Base-by-base conservation (phyloP, 2,797 vertebrate species). In the Betta splendens region DNA sequence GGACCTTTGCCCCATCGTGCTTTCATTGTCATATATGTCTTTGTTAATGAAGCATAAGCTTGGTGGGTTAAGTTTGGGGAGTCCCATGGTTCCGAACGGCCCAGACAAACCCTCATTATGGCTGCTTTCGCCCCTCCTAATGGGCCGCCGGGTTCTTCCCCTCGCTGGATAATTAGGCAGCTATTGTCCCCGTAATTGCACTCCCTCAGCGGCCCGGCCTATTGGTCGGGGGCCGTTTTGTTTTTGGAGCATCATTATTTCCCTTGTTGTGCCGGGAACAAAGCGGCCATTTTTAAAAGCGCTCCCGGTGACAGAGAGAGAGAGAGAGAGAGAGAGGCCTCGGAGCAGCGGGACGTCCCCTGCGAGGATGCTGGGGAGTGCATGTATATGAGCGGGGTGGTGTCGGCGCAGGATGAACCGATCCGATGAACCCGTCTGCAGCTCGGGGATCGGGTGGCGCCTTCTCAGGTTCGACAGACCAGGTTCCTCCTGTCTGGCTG, bases 151-250 rank as follows among this genome's bases (percentile, higher is more conserved):
- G 59, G 42, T 69, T 82, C 81, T 81, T 88, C 88, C 69, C 80
- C 69, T 77, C 54, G 35, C 75, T 65, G 65, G 86, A 88, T 92
- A 91, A 92, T 91, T 92, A 88, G 91, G 89, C 67, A 89, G 88
- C 85, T 91, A 85, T 91, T 91, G 88, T 91, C 88, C 80, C 69
- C 51, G 71, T 89, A 89, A 91, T 91, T 89, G 81, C 83, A 69
- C 64, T 67, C 71, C 77, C 73, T 55, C 80, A 71, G 69, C 64
- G 81, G 53, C 75, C 67, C 9, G 81, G 58, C 62, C 63, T 63
- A 79, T 77, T 69, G 79, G 76, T 69, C n/a, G 45, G 75, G n/a
- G 79, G 80, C 78, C 61, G 81, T 79, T 87, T 82, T 85, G 83
- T 87, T 86, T n/a, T 85, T 69, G 46, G 81, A 47, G 69, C 87